Base-by-base conservation (phyloP, 2,888 invertebrate species). In the Epinotia brunnichana region DNA sequence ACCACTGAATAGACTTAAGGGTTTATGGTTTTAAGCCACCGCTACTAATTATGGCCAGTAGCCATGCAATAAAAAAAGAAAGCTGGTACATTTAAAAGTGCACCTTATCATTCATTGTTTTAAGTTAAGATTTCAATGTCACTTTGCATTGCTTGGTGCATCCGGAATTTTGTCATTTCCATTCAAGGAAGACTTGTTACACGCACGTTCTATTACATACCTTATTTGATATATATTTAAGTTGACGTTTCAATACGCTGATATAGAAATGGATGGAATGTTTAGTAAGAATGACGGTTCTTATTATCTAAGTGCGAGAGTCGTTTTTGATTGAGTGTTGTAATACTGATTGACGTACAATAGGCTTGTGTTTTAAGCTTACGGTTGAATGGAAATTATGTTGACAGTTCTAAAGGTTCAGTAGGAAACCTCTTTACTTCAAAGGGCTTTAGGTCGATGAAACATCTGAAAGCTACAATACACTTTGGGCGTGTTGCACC, bases 1-100 rank as follows among this genome's bases (percentile, higher is more conserved):
- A 78, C 41, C 61, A 56, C 53, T 77, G 77, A 79, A 79, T 77
- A 56, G 75, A 75, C 77, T 77, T 76, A 75, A 70, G 17, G 75
- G 73, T 78, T 78, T 75, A 72, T 54, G 70, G 71, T 68, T 19
- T 62, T 44, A 67, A 61, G 29, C 56, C 19, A 61, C 74, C 75
- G 48, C 59, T 44, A 7, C 72, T 62, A 74, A 75, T 75, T 74
- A 71, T 19, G 39, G 17, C 69, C 77, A 62, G 76, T 75, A 75
- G 78, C 75, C 29, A 29, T 41, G 59, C 44, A 4, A 51, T 51
- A 53, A 24, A 15, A 62, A 62, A 62, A 3, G 15, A 61, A 11
- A 48, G 35, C 1, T 2, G n/a, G 5, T 11, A 4, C 39, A 24
- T 21, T 69, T 51, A 4, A 51, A 17, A 60, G 53, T 39, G 15